Percentiles rank a stretch among this genome's conserved stretches.
Conservation (phyloP, 2,113 vertebrate species). For the Chaetura pelagica region DNA sequence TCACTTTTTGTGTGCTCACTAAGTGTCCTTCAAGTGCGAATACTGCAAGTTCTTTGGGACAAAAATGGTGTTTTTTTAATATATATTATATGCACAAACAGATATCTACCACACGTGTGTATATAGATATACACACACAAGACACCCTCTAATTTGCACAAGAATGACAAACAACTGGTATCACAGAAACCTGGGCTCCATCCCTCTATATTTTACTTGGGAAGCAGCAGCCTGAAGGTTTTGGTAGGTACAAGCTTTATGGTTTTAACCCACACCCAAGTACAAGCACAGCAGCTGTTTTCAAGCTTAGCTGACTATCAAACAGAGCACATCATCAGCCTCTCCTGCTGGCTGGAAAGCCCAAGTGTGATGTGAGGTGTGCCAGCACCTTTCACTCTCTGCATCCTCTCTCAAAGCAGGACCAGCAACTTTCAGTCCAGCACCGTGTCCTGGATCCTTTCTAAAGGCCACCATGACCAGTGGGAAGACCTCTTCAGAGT, state of each 20-base stretch:
- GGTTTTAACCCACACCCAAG: rapidly evolving
- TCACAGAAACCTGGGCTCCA: background rate
- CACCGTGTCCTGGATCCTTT: background rate
- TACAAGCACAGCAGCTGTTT: rapidly evolving
- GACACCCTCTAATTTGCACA: rapidly evolving
- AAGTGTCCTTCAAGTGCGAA: rapidly evolving
- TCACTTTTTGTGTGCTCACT: background rate
- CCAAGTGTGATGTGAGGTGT: rapidly evolving
- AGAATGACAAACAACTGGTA: rapidly evolving
- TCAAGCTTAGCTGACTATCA: background rate
- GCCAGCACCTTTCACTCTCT: rapidly evolving
- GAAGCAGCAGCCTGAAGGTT: background rate
- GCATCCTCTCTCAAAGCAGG: background rate
- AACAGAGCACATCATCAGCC: background rate
- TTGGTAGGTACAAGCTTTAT: background rate
- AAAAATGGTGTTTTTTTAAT: background rate
- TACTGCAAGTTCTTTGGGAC: background rate
- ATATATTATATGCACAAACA: background rate
- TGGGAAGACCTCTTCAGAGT: background rate
- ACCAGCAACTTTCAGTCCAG: background rate
- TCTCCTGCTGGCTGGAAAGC: rapidly evolving
- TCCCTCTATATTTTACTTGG: background rate
- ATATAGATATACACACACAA: background rate
- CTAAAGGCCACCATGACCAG: background rate
- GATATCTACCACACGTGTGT: rapidly evolving